These are phyloP conservation scores for Nasua narica DNA, from an alignment of 2,797 vertebrate species.

Conservation along the genomic window DNA sequence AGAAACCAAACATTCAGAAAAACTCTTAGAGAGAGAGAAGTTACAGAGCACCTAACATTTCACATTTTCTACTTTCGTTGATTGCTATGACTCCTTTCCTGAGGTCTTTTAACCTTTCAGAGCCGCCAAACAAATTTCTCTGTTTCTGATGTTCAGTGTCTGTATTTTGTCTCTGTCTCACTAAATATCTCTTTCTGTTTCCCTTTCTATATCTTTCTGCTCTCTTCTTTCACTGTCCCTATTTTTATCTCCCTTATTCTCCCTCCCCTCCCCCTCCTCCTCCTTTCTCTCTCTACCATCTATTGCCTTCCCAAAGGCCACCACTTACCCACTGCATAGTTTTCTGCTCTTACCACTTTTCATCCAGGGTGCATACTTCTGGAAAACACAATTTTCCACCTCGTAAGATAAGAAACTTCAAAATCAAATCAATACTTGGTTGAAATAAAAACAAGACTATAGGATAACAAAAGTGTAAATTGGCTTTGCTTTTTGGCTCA, in stretches of 20 bases:
- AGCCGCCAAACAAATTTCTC: not conserved
- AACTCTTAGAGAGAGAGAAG: not conserved
- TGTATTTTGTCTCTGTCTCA: not conserved
- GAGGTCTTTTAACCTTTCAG: not conserved
- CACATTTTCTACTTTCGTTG: not conserved
- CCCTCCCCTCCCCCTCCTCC: not conserved
- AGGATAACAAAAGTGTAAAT: constrained; percentile 50
- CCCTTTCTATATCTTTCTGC: not conserved
- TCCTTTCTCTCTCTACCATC: not conserved
- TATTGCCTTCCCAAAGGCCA: not conserved
- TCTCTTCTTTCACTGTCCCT: not conserved
- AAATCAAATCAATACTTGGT: constrained; percentile 60
- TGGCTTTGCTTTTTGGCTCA: constrained; percentile 57
- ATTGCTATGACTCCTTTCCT: not conserved
- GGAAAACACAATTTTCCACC: not conserved
- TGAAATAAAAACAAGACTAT: constrained; percentile 51
- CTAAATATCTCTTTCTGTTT: not conserved
- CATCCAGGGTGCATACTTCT: not conserved
- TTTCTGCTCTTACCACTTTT: not conserved
- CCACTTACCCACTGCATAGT: not conserved
- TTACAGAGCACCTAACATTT: not conserved
- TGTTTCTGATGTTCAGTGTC: not conserved
- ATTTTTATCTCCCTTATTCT: rapidly evolving
- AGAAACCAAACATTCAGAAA: not conserved
- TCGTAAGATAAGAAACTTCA: not conserved